Evolutionary conservation across 2,888 invertebrate genomes (phyloP).

Genomic region (Chrysotoxum bicinctum): DNA sequence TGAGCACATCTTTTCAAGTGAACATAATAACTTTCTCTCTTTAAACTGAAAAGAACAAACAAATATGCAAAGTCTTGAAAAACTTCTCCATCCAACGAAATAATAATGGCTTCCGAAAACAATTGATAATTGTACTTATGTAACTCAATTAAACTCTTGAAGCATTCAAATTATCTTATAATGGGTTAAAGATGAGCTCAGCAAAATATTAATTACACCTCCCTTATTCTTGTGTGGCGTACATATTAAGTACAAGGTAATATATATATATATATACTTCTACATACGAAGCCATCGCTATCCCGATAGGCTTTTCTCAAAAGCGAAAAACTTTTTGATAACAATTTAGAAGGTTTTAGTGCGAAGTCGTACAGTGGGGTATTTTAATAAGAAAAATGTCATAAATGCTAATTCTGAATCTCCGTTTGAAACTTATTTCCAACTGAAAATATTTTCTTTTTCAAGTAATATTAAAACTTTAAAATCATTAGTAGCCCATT

Average conservation of each 20-base stretch:
- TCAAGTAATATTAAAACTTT: too few species aligned
- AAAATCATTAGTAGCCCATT: too few species aligned
- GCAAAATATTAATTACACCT: conserved; percentile 68
- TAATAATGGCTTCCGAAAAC: conserved; percentile 50
- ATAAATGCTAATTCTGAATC: too few species aligned
- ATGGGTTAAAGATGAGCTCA: conserved; percentile 68
- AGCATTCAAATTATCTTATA: conserved; percentile 69
- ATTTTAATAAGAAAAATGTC: too few species aligned
- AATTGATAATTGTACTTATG: conserved; percentile 63
- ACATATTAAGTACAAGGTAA: background rate
- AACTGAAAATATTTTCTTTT: too few species aligned
- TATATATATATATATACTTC: background rate
- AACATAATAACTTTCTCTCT: background rate
- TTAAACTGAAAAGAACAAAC: background rate
- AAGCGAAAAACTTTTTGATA: conserved; percentile 15
- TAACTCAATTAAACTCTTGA: conserved; percentile 64
- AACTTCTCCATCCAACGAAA: background rate
- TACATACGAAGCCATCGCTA: background rate
- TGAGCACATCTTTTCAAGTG: background rate
- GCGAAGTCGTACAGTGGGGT: background rate
- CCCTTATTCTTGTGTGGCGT: background rate
- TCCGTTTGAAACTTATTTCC: too few species aligned
- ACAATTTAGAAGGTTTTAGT: background rate
- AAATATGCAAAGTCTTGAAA: background rate
- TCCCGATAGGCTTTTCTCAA: conserved; percentile 24